Conservation (phyloP, 2,888 invertebrate genomes). For the Volucella zonaria region DNA sequence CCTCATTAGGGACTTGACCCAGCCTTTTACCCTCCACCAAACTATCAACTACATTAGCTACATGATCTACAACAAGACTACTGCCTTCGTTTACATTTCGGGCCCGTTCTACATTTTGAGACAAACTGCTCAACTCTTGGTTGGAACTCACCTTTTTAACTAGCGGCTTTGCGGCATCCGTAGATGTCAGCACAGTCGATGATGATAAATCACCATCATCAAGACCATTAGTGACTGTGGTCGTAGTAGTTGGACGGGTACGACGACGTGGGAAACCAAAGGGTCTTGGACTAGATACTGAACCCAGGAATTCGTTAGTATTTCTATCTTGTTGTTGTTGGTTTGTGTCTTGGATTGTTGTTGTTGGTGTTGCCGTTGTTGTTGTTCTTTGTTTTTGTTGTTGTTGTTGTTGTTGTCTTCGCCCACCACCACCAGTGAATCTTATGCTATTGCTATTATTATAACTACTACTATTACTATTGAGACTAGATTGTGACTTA, state of each 20-base stretch:
- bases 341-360: constrained; percentile 74
- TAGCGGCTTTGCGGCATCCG: constrained; percentile 73
- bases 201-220: constrained; percentile 50
- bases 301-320: constrained; percentile 79
- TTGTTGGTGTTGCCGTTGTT: constrained; percentile 74
- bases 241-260: constrained; percentile 81
- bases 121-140: constrained; percentile 70
- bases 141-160: constrained; percentile 82
- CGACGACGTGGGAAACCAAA: constrained; percentile 84
- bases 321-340: constrained; percentile 71
- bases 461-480: constrained; percentile 73
- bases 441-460: constrained; percentile 75
- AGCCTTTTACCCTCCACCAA: constrained; percentile 57
- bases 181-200: constrained; percentile 40
- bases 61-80: constrained; percentile 69
- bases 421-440: constrained; percentile 77
- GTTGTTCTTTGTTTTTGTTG: constrained; percentile 74
- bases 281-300: constrained; percentile 84
- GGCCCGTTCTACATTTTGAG: constrained; percentile 58
- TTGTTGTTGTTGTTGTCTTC: constrained; percentile 75
- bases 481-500: constrained; percentile 78
- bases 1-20: constrained; percentile 8
- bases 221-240: constrained; percentile 71
- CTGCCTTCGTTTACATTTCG: constrained; percentile 58
- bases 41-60: constrained; percentile 70